Evolutionary conservation across 2,888 invertebrate species (phyloP).

Genomic region (Trilocha varians): DNA sequence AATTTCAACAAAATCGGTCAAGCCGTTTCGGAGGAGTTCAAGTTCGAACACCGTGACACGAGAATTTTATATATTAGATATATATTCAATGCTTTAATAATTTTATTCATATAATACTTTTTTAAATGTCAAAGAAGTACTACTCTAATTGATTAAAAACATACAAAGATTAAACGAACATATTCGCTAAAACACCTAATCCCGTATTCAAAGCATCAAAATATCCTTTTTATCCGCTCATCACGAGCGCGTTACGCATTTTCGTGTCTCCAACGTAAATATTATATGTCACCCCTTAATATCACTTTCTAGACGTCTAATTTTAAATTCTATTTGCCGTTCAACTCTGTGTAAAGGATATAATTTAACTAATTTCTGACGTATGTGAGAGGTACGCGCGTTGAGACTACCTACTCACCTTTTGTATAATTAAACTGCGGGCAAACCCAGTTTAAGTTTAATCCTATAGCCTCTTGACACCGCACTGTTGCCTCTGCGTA

Average conservation of each 20-base stretch:
- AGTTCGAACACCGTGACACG: too few species aligned
- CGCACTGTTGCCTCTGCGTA: constrained; percentile 56
- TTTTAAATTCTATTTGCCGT: constrained; percentile 54
- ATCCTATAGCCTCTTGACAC: constrained; percentile 73
- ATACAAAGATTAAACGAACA: too few species aligned
- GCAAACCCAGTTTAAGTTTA: constrained; percentile 70
- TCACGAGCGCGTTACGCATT: constrained; percentile 16
- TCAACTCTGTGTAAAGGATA: constrained; percentile 46
- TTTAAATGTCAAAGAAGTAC: too few species aligned
- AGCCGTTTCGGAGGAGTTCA: too few species aligned
- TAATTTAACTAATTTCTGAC: constrained; percentile 62
- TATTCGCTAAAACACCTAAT: too few species aligned
- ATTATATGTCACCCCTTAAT: constrained; percentile 33
- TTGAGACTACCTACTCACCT: constrained; percentile 52
- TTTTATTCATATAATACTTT: too few species aligned
- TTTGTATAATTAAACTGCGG: constrained; percentile 71
- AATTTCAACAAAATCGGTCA: too few species aligned
- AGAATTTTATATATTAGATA: too few species aligned
- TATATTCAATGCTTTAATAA: too few species aligned
- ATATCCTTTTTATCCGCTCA: constrained; percentile 17
- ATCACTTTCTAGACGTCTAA: constrained; percentile 43
- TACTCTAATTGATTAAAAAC: too few species aligned
- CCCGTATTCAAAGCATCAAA: too few species aligned
- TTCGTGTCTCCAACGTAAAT: constrained; percentile 26
- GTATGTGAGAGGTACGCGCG: constrained; percentile 49